phyloP scores from a whole-genome alignment of 2,888 invertebrate species.

The Notodonta dromedarius region DNA sequence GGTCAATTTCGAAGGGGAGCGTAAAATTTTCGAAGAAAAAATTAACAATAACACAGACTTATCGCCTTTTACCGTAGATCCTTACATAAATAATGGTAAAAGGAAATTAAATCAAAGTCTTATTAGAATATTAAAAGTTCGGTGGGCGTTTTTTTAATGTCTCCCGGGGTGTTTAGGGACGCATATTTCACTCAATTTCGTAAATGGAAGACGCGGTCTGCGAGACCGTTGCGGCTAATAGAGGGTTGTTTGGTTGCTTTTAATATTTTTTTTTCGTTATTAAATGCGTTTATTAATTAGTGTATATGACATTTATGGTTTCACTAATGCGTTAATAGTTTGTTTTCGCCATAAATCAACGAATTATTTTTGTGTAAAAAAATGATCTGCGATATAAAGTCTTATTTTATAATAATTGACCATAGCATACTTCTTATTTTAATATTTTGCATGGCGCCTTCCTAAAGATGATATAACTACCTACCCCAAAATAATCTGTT shows the following conservation, averaged over 20 bases:
- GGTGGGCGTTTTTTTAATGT: slow-evolving; percentile 80
- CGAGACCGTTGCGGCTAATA: slow-evolving; percentile 56
- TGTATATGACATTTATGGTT: slow-evolving; percentile 51
- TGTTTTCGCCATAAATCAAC: neutral
- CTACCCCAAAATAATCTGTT: no score
- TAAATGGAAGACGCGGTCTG: slow-evolving; percentile 72
- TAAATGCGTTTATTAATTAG: slow-evolving; percentile 66
- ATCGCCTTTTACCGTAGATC: slow-evolving; percentile 73
- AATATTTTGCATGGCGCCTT: no score
- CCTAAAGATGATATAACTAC: no score
- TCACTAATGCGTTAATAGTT: slow-evolving; percentile 19
- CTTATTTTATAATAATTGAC: no score
- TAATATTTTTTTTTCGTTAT: slow-evolving; percentile 54
- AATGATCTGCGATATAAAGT: no score
- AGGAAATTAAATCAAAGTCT: slow-evolving; percentile 84
- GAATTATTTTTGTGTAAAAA: no score
- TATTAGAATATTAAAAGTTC: slow-evolving; percentile 83
- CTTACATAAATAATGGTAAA: slow-evolving; percentile 84
- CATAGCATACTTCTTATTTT: no score
- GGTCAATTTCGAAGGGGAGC: slow-evolving; percentile 58
- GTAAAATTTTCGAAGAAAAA: slow-evolving; percentile 59
- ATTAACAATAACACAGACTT: slow-evolving; percentile 71
- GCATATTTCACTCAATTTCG: slow-evolving; percentile 81
- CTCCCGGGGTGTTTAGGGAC: slow-evolving; percentile 75
- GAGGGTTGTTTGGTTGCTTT: slow-evolving; percentile 58